Base-by-base conservation (phyloP, 2,797 vertebrate genomes). In the Synaphobranchus kaupii region DNA sequence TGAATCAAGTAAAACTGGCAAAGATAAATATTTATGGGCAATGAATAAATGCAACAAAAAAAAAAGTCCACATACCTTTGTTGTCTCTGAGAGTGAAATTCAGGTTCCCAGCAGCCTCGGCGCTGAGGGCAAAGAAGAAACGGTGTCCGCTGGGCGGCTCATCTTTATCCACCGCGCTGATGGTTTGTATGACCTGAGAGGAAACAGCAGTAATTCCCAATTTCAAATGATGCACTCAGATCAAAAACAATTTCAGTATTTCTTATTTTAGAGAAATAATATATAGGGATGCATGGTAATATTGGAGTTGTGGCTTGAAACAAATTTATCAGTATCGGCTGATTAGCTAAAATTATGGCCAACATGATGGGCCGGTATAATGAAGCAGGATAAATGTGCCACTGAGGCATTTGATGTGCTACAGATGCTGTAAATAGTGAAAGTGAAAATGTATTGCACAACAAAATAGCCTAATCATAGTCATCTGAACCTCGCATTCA, bases 81-180 rank as follows among this genome's bases (percentile, higher is more conserved):
- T 99, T 99, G 88, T 99, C 98, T 89, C 97, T 95, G 63, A 99
- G 88, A 1, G 98, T 98, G 93, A 99, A 99, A 95, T 99, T 99
- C 88, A 97, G 96, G 91, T 98, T 98, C 90, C 96, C 96, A 9
- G 95, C 94, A 47, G 96, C 95, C 0, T 97, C 94, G 4, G 95
- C 91, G 48, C 97, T 96, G 83, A 99, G 93, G 89, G 97, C 94
- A 85, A 99, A 99, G 90, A 95, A 97, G 93, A 99, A 99, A 90
- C 97, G 96, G 90, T 99, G 98, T 0, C 98, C 98, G 0, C 92
- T 97, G 88, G 96, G 95, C 50, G 98, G 98, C 66, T 98, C 97
- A 28, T 99, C 98, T 90, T 95, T 98, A 91, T 99, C 98, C 89
- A 98, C 94, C 0, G 98, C 98, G 28, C 98, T 99, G 93, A 99